Percentiles rank a stretch among this genome's conserved stretches.
phyloP scores from a whole-genome alignment of 2,888 invertebrate species.

The Flexamia atlantica region DNA sequence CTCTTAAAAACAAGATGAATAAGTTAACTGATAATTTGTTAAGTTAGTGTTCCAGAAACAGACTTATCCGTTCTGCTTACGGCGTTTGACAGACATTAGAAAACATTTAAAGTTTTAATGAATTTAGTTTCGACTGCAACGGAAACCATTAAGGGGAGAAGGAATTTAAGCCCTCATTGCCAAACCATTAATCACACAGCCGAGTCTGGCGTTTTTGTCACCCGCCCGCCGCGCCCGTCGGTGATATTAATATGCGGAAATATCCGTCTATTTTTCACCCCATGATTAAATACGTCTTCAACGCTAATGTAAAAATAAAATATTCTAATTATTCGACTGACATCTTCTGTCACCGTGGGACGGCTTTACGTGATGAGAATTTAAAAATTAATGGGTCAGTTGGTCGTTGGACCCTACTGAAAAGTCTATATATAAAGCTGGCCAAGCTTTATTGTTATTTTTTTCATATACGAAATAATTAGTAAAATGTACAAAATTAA shows the following conservation, averaged over 20 bases:
- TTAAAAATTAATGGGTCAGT: no score
- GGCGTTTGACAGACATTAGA: slow-evolving; percentile 4
- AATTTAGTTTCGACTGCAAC: slow-evolving; percentile 8
- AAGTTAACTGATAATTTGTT: no score
- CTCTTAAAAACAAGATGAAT: no score
- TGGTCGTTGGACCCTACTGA: no score
- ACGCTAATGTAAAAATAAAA: background rate
- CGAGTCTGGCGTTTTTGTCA: slow-evolving; percentile 21
- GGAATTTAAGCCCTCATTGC: slow-evolving; percentile 43
- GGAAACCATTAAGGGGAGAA: slow-evolving; percentile 27
- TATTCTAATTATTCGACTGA: no score
- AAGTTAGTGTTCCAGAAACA: no score
- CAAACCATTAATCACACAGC: slow-evolving; percentile 11
- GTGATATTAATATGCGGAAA: slow-evolving; percentile 38
- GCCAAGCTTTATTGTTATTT: no score
- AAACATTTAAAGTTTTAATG: slow-evolving; percentile 20
- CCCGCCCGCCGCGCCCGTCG: background rate
- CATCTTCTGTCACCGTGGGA: no score
- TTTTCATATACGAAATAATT: no score
- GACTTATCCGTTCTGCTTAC: background rate
- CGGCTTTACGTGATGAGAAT: no score
- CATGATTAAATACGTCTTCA: background rate
- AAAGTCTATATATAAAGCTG: no score
- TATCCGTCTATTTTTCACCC: slow-evolving; percentile 17
- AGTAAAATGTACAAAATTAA: no score